A percentile compares a stretch with the other conserved stretches of the same genome.
Conservation (phyloP, 2,888 invertebrate genomes). For the Lypha dubia region DNA sequence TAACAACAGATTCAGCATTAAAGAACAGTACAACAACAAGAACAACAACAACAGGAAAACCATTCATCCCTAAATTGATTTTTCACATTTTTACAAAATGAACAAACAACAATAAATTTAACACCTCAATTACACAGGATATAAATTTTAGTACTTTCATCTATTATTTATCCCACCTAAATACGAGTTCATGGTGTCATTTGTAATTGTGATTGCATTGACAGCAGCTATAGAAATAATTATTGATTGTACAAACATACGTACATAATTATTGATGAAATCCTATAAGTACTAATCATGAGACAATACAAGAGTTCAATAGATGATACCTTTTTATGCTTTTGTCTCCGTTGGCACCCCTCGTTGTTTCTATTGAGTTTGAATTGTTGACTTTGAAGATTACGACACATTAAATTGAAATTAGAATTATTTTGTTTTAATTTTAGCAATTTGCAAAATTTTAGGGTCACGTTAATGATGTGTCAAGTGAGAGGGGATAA, state of each 20-base stretch:
- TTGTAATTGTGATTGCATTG: not conserved
- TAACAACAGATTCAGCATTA: constrained; percentile 8
- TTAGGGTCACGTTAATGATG: constrained; percentile 43
- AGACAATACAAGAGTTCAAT: constrained; percentile 42
- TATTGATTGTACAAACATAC: constrained; percentile 66
- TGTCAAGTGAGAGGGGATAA: constrained; percentile 6
- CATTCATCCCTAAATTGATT: constrained; percentile 63
- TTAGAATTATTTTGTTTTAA: constrained; percentile 1
- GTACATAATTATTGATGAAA: constrained; percentile 71
- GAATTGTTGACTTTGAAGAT: constrained; percentile 60
- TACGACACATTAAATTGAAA: constrained; percentile 61
- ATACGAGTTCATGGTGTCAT: not conserved
- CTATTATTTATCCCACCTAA: constrained; percentile 8
- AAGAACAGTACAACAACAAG: no score
- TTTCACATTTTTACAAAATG: constrained; percentile 59
- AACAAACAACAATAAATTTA: constrained; percentile 44
- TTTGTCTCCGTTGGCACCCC: constrained; percentile 47
- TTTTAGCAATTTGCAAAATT: constrained; percentile 61
- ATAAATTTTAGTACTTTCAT: not conserved
- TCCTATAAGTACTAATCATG: constrained; percentile 58
- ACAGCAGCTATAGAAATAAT: constrained; percentile 43
- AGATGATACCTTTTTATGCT: constrained; percentile 7
- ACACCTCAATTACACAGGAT: constrained; percentile 50
- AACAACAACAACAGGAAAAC: no score
- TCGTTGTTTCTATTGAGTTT: constrained; percentile 23